Base-by-base conservation (phyloP, 1,140 invertebrate species). In the Leptinotarsa defecta region DNA sequence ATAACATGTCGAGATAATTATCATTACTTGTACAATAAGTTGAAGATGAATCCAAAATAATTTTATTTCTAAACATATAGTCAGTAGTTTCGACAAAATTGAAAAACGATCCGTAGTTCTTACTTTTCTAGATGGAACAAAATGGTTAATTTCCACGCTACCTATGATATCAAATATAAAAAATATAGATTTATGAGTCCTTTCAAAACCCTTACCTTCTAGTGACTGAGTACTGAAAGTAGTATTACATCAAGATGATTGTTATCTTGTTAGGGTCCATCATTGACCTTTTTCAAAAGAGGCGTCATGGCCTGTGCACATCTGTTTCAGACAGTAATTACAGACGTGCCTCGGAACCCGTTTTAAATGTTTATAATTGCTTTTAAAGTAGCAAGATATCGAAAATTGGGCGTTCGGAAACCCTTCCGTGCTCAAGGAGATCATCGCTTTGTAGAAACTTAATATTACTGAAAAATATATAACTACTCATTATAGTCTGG, bases 321-420 rank as follows among this genome's bases (percentile, higher is more conserved):
- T 57, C 52, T 57, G 52, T 57, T 57, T 57, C 52, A 17, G 13
- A 57, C 52, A 57, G n/a, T 57, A 57, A 57, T 57, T 57, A 57
- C 52, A 57, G 52, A 57, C 52, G 52, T 57, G 52, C 52, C n/a
- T 19, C 52, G 13, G 6, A 57, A 57, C 52, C n/a, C 52, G n/a
- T 57, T 57, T 57, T 57, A 15, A 57, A 57, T 57, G 52, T n/a
- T 57, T n/a, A 57, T 57, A 57, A 57, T 57, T 57, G 52, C 52
- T 57, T 57, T 57, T 57, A 57, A 57, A 57, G 52, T 57, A 57
- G 52, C 52, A 19, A 57, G 52, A 57, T 57, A 57, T 57, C 52
- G 52, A 57, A 57, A 57, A 57, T 57, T 57, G 17, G 52, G 52
- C 52, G 1, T 57, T 57, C n/a, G n/a, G 52, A 57, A 57, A 57